Evolutionary conservation across 2,888 invertebrate species (phyloP).

Genomic region (Parnassius apollo): DNA sequence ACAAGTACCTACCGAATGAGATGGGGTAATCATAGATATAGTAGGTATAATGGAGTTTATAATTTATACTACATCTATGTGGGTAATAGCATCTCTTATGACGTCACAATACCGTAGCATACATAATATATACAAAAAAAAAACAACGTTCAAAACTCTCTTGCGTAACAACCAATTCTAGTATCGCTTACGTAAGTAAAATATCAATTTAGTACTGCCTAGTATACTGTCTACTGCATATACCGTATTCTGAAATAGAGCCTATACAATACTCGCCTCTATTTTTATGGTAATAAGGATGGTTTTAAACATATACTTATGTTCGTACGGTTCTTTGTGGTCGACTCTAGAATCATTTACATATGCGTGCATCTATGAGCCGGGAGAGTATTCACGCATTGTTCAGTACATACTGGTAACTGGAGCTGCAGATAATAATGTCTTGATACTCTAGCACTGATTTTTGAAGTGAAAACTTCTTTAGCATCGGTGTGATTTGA

Average conservation of each 20-base stretch:
- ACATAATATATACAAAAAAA: too few species aligned
- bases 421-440: neutral
- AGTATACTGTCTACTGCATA: neutral
- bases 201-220: slow-evolving; percentile 14
- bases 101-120: too few species aligned
- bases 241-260: neutral
- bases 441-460: slow-evolving; percentile 9
- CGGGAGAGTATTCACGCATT: slow-evolving; percentile 21
- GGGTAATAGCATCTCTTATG: too few species aligned
- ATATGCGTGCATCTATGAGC: slow-evolving; percentile 17
- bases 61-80: too few species aligned
- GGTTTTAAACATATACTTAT: neutral
- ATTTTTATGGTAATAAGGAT: neutral
- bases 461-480: too few species aligned
- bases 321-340: slow-evolving; percentile 9
- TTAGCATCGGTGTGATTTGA: too few species aligned
- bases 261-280: slow-evolving; percentile 5
- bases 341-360: slow-evolving; percentile 22
- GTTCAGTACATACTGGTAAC: slow-evolving; percentile 13
- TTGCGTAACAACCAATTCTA: neutral
- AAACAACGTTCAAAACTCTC: neutral
- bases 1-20: too few species aligned
- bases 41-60: too few species aligned
- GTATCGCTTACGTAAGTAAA: slow-evolving; percentile 8
- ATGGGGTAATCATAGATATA: too few species aligned